phyloP scores from a whole-genome alignment of 2,113 vertebrate genomes.

The Recurvirostra avosetta region DNA sequence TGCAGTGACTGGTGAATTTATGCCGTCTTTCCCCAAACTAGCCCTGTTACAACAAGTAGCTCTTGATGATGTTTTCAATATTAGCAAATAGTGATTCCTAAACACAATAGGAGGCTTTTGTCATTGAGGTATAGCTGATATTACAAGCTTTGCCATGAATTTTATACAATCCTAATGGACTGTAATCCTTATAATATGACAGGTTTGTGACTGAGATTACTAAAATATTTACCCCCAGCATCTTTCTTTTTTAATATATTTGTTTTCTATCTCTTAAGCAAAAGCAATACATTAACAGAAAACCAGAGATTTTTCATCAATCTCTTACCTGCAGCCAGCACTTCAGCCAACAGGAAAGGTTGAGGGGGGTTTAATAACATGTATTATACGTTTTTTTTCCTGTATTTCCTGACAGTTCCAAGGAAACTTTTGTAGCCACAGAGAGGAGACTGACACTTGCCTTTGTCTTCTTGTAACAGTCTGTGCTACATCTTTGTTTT shows the following conservation, averaged over 20 bases:
- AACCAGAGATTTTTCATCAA: not conserved
- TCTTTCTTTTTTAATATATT: not conserved
- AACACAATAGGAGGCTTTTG: not conserved
- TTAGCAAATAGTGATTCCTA: not conserved
- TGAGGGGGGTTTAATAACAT: not conserved
- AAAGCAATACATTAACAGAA: not conserved
- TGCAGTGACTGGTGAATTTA: not conserved
- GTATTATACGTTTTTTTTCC: not conserved
- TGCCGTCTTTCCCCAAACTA: not conserved
- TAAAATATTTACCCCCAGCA: not conserved
- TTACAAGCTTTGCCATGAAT: not conserved
- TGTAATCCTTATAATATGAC: not conserved
- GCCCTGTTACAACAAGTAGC: not conserved
- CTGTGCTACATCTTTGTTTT: not conserved
- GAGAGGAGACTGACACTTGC: not conserved
- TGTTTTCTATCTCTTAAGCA: not conserved
- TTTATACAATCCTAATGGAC: not conserved
- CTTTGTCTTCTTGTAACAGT: not conserved
- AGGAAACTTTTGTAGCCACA: not conserved
- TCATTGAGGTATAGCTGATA: not conserved
- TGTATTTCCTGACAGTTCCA: not conserved
- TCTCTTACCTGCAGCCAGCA: not conserved
- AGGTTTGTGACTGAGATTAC: not conserved
- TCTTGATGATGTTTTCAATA: not conserved
- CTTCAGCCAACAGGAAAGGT: not conserved